Percentiles rank a stretch among this genome's conserved stretches.
These are phyloP conservation scores for Cinclus cinclus DNA, from an alignment of 2,113 vertebrate genomes.

Conservation along the genomic window DNA sequence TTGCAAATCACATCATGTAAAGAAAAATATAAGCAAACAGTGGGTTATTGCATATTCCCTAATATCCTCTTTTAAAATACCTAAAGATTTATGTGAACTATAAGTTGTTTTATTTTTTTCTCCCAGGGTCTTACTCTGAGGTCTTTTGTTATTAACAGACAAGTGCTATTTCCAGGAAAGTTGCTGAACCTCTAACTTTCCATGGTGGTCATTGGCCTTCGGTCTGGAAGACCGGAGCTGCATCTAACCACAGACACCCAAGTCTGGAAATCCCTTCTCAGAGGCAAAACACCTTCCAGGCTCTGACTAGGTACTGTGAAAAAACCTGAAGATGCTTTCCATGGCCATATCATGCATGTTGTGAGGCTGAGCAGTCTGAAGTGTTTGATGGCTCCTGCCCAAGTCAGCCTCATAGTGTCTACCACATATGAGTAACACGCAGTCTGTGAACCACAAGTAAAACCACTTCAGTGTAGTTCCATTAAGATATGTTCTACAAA, in stretches of 20 bases:
- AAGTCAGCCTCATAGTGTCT: neutral
- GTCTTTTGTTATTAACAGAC: neutral
- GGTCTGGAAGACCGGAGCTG: neutral
- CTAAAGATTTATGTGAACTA: neutral
- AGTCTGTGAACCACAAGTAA: neutral
- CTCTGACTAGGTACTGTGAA: neutral
- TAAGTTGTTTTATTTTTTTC: neutral
- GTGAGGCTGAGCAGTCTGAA: neutral
- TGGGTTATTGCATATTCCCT: neutral
- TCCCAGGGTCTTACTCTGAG: neutral
- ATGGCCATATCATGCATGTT: neutral
- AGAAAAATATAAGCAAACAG: neutral
- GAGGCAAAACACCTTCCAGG: neutral
- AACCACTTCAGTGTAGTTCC: neutral
- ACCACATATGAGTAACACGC: neutral
- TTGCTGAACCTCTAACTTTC: neutral
- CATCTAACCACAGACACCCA: neutral
- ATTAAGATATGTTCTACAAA: slow-evolving; percentile 3
- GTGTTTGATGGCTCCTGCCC: neutral
- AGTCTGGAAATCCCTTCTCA: slow-evolving; percentile 7
- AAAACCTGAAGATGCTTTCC: neutral
- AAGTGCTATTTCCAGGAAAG: neutral
- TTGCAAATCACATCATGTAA: neutral
- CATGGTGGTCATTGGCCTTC: neutral
- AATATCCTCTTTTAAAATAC: neutral